Evolutionary conservation across 2,113 vertebrate species (phyloP).

Genomic region (Phalacrocorax brasilianus): DNA sequence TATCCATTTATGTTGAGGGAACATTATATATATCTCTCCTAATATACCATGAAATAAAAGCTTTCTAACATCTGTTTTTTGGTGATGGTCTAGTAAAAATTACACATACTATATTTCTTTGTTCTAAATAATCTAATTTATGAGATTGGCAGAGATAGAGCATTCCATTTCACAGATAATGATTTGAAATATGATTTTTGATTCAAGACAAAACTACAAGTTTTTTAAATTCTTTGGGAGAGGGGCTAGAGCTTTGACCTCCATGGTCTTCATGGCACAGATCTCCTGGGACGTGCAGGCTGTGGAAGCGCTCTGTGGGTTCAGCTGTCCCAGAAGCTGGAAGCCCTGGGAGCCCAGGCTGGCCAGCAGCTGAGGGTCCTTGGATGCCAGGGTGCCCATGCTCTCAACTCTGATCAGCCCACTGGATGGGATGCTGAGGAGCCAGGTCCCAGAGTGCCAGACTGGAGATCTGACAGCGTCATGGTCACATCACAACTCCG

Average conservation of each 20-base stretch:
- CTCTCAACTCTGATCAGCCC: background rate
- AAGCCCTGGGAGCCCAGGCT: background rate
- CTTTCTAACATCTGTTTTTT: background rate
- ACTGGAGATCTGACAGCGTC: background rate
- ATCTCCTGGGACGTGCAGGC: background rate
- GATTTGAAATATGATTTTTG: background rate
- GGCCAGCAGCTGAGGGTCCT: background rate
- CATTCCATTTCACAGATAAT: background rate
- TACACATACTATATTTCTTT: background rate
- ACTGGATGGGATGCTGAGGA: background rate
- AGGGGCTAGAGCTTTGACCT: background rate
- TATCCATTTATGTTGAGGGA: background rate
- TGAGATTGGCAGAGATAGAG: background rate
- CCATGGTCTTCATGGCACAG: accelerated
- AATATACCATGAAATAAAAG: background rate
- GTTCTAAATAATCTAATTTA: background rate
- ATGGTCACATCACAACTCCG: background rate
- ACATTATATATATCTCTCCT: background rate
- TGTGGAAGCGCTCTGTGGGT: background rate
- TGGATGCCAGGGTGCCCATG: background rate
- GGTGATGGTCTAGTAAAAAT: background rate
- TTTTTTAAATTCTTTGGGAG: background rate
- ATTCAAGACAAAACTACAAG: background rate
- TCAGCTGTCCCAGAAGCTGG: background rate
- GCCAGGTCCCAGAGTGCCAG: background rate